Conservation (phyloP, 1,140 invertebrate species). For the Temnothorax nylanderi region DNA sequence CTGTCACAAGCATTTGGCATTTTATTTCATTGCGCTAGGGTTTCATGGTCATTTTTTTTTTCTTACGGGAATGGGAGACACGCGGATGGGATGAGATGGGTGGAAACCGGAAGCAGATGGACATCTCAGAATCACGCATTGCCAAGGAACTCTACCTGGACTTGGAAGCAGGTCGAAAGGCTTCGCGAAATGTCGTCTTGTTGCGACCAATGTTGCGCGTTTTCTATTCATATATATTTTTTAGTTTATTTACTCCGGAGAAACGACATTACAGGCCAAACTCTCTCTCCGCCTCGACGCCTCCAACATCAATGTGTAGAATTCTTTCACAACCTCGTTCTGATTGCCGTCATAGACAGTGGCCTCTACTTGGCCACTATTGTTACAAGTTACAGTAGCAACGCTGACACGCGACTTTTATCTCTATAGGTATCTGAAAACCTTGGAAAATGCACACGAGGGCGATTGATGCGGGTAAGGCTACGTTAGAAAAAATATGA, state of each 20-base stretch:
- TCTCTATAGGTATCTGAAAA: conserved; percentile 4
- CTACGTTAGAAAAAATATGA: background rate
- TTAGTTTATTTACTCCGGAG: conserved; percentile 31
- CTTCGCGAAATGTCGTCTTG: conserved; percentile 18
- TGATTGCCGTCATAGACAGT: background rate
- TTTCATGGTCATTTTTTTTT: conserved; percentile 55
- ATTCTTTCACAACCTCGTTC: conserved; percentile 71
- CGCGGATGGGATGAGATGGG: background rate
- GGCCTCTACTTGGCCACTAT: background rate
- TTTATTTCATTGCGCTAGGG: conserved; percentile 78
- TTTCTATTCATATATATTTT: background rate
- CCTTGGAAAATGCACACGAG: background rate
- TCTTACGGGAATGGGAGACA: conserved; percentile 25
- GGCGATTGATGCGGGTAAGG: background rate
- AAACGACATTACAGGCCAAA: conserved; percentile 79
- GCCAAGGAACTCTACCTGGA: conserved; percentile 72
- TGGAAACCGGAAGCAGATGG: background rate
- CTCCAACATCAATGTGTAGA: conserved; percentile 74
- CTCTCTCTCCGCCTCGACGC: conserved; percentile 78
- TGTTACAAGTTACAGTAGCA: conserved; percentile 4
- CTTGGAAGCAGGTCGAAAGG: conserved; percentile 69
- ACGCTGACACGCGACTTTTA: conserved; percentile 39
- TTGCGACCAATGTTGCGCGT: background rate
- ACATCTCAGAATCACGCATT: conserved; percentile 35
- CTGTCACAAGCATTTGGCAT: conserved; percentile 84